Conservation (phyloP, 2,797 vertebrate genomes). For the Hoplostethus atlanticus region DNA sequence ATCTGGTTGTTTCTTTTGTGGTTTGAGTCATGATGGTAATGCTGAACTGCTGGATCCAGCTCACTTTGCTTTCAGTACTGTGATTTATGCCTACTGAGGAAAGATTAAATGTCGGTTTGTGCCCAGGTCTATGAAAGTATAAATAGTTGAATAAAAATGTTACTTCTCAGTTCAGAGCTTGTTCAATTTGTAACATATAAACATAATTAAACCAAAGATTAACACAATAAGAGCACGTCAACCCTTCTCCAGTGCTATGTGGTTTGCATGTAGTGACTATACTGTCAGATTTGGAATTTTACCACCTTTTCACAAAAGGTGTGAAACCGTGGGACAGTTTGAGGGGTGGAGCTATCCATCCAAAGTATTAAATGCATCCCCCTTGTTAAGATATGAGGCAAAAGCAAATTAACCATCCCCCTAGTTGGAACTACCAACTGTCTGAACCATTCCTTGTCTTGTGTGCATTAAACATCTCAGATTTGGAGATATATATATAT, state of each 20-base stretch:
- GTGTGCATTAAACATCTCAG: no score
- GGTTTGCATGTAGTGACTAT: no score
- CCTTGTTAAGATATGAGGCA: slow-evolving; percentile 5
- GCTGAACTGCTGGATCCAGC: not conserved
- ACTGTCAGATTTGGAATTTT: not conserved
- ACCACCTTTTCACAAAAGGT: slow-evolving; percentile 4
- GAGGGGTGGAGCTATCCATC: not conserved
- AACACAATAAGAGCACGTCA: not conserved
- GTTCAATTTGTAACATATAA: not conserved
- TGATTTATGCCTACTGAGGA: not conserved
- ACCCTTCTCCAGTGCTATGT: not conserved
- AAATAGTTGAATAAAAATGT: not conserved
- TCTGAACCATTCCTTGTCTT: no score
- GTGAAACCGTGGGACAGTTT: slow-evolving; percentile 31
- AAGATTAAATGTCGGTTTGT: not conserved
- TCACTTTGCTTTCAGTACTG: not conserved
- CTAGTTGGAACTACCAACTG: no score
- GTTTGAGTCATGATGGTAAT: slow-evolving; percentile 1
- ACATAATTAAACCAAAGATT: no score
- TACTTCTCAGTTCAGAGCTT: not conserved
- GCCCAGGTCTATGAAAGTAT: not conserved
- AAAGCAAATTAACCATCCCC: slow-evolving; percentile 1
- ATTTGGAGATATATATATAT: no score
- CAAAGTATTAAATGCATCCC: slow-evolving; percentile 16
- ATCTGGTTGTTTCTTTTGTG: not conserved